Evolutionary conservation across 1,140 invertebrate genomes (phyloP), one percentile per base, ranked within the genome.

Genomic region (Diprion similis): DNA sequence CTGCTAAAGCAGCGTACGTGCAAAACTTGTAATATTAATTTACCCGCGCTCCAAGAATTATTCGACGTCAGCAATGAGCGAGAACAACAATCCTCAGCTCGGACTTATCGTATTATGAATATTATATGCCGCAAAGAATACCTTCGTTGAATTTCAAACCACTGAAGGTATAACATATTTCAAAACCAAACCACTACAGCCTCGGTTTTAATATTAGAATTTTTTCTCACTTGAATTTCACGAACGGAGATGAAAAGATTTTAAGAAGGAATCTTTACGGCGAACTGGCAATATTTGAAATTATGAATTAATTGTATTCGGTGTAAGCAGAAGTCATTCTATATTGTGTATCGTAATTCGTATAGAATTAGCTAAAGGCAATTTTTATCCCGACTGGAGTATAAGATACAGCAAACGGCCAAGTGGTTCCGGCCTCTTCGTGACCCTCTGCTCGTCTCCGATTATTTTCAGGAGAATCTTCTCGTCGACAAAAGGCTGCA

Each of bases 231-330:
- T 37, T 37, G 1, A 37, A 37, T 37, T 37, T 37, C 2, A 3
- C 6, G 24, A 6, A 37, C 24, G 24, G 24, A 37, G 24, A 37
- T 37, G 24, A 3, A 37, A 37, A 37, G 24, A 37, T 37, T 37
- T 37, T 37, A 37, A 37, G 24, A 37, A 37, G n/a, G 11, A 59
- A 59, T 59, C 51, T 59, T 59, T 59, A 59, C 51, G 51, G 51
- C 9, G 51, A 59, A 59, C 51, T 17, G 51, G n/a, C 51, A 59
- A 59, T 59, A 59, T 59, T 59, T 59, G 51, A 59, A 17, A 59
- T 59, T 59, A 59, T 59, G 51, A 17, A 59, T 59, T 17, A 59
- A 59, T 37, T 59, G 51, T 59, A 59, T 59, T 59, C 51, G 51
- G 51, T 59, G 51, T 59, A 9, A 59, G 6, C 7, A 59, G 9